Conservation (phyloP, 2,113 vertebrate species). For the Acinonyx jubatus region DNA sequence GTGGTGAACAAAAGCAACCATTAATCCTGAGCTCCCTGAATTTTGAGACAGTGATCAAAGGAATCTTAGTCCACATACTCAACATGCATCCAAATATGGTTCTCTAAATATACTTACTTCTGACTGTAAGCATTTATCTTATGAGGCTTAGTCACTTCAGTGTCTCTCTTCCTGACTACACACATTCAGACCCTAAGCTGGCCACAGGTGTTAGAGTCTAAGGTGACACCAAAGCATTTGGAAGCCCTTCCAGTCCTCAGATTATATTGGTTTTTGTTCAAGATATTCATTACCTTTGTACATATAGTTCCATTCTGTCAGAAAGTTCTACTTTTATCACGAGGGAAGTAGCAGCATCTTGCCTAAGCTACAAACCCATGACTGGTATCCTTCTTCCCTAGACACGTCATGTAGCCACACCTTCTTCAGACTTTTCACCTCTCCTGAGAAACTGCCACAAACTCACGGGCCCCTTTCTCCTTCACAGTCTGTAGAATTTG, state of each 20-base stretch:
- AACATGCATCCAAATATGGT: background rate
- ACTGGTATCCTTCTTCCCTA: background rate
- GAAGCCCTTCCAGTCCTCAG: background rate
- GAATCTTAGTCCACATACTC: background rate
- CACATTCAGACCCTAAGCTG: background rate
- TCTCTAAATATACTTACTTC: background rate
- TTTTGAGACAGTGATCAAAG: background rate
- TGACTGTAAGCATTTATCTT: background rate
- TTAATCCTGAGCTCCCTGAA: background rate
- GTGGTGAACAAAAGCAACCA: background rate
- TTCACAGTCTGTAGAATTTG: background rate
- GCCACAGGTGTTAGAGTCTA: background rate
- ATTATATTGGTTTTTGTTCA: background rate
- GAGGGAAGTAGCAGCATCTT: background rate
- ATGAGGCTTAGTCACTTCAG: background rate
- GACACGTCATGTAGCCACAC: background rate
- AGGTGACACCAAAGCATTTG: background rate
- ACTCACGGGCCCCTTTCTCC: accelerated
- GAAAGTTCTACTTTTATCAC: background rate
- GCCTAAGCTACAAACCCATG: background rate
- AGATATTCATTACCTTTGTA: background rate
- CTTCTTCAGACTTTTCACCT: background rate
- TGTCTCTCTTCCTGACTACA: background rate
- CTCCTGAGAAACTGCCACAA: background rate
- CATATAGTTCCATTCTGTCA: background rate